Evolutionary conservation across 1,140 invertebrate species (phyloP), one percentile per base, ranked within the genome.

Genomic region (Bombus breviceps): DNA sequence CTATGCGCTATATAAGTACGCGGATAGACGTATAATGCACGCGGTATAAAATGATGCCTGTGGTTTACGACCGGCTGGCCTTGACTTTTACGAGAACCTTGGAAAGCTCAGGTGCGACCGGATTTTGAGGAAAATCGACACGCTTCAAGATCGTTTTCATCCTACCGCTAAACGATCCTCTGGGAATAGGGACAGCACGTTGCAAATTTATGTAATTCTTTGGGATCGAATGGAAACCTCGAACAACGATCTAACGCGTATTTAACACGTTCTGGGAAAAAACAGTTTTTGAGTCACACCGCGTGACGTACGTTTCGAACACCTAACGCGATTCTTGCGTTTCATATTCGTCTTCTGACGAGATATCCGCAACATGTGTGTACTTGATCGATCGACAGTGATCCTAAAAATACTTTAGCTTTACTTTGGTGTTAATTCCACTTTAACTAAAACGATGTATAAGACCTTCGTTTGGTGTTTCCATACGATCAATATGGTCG

Each of bases 21-120:
- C 37, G 13, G 1, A n/a, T 6, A 28, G 39, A 28, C 13, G 25
- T 68, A 81, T 39, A 88, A 86, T n/a, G 83, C 64, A 12, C 22
- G 76, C 57, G 1, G n/a, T 22, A 72, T 69, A 69, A 69, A 74
- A 88, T 32, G 57, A 81, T 28, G 62, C 62, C 43, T 66, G 74
- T 62, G 84, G 69, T 73, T 79, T 85, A 72, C 72, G 79, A 85
- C 82, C 41, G 43, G 79, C 75, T 82, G 78, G 79, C 87, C 88
- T 89, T 89, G 88, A 88, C 88, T 89, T 89, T 86, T 87, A 75
- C 87, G 57, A 32, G 68, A 86, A 86, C 79, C 83, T 83, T 86
- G 75, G 47, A 39, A 82, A 59, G 41, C 37, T 6, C 37, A 72
- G 59, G 32, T 78, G 34, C 34, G 34, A 47, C 59, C 39, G 53